Percentiles rank a stretch among this genome's conserved stretches.
Evolutionary conservation across 2,113 vertebrate genomes (phyloP).

Genomic region (Microcebus griseorufus): DNA sequence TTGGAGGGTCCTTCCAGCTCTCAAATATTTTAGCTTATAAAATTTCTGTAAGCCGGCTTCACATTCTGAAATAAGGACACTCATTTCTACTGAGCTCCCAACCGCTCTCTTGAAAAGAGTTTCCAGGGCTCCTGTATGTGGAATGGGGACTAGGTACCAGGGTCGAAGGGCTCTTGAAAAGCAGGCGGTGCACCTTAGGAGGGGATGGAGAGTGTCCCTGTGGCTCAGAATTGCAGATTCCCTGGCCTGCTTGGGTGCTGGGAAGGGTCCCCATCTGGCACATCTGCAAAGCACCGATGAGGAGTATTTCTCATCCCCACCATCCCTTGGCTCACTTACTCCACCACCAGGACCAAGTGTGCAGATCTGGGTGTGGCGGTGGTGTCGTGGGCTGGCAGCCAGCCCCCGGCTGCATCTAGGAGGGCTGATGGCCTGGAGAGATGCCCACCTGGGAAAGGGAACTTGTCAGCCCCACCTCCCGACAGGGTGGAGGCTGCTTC

Average conservation of each 20-base stretch:
- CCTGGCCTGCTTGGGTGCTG: background rate
- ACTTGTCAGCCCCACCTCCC: conserved; percentile 62
- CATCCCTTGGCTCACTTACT: too few species aligned
- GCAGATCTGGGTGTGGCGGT: background rate
- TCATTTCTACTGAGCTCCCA: background rate
- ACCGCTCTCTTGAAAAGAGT: background rate
- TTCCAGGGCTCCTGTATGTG: background rate
- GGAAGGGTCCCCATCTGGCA: background rate
- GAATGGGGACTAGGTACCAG: background rate
- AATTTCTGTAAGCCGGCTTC: background rate
- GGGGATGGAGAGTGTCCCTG: background rate
- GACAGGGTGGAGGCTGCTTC: conserved; percentile 59
- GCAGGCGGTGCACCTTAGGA: background rate
- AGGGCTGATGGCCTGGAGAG: conserved; percentile 58
- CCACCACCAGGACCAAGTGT: background rate
- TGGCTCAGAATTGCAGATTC: background rate
- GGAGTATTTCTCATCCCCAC: rapidly evolving
- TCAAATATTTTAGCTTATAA: background rate
- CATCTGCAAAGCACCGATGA: background rate
- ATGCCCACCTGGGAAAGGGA: conserved; percentile 68
- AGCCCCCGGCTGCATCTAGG: background rate
- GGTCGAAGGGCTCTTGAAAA: background rate
- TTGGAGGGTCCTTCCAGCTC: background rate
- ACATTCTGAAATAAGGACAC: background rate
- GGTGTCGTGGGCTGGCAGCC: background rate